These are phyloP conservation scores for Drosophila miranda DNA, from an alignment of 1,140 invertebrate genomes.

Conservation along the genomic window DNA sequence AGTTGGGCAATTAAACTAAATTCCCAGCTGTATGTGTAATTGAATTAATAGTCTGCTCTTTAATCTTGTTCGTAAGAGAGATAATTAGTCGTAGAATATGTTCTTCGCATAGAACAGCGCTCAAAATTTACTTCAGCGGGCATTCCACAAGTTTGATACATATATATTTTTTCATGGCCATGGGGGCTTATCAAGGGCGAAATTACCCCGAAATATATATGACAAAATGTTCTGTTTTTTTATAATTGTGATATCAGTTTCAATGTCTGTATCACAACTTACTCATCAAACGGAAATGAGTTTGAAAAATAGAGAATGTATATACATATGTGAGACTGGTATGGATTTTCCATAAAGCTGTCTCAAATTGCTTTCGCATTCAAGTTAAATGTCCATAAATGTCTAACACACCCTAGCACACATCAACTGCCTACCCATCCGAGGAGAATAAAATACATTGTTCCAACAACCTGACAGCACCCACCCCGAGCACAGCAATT, in stretches of 20 bases:
- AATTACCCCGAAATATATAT: no score
- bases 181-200: no score
- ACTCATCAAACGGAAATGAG: no score
- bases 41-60: conserved; percentile 17
- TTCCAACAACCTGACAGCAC: conserved; percentile 33
- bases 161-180: no score
- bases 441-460: conserved; percentile 5
- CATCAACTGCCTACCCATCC: conserved; percentile 32
- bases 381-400: conserved; percentile 20
- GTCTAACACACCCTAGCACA: conserved; percentile 13
- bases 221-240: no score
- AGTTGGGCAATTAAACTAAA: conserved; percentile 10
- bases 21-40: conserved; percentile 20
- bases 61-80: background rate
- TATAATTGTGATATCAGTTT: no score
- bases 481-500: background rate
- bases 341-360: conserved; percentile 15
- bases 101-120: background rate
- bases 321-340: background rate
- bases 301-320: no score
- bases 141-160: no score
- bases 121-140: no score
- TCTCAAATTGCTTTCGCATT: conserved; percentile 21
- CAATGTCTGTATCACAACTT: no score
- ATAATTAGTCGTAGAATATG: background rate